phyloP scores from a whole-genome alignment of 2,113 vertebrate species.

The Bos javanicus region DNA sequence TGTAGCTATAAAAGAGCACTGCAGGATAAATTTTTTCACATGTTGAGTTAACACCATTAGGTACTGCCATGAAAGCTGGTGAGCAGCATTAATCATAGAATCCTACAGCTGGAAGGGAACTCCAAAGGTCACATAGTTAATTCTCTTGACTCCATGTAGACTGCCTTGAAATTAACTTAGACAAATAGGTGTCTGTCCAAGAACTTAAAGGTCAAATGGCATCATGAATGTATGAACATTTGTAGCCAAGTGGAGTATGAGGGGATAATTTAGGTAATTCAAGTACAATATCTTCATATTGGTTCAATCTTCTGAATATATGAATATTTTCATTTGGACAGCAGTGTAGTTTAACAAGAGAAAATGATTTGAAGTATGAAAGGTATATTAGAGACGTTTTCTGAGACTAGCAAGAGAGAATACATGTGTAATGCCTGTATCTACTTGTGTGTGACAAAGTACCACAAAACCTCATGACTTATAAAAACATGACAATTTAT shows the following conservation, averaged over 20 bases:
- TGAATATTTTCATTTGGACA: neutral
- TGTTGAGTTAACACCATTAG: conserved; percentile 43
- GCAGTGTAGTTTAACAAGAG: neutral
- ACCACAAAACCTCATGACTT: neutral
- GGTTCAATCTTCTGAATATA: neutral
- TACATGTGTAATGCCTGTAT: neutral
- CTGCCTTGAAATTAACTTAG: conserved; percentile 58
- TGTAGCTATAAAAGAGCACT: neutral
- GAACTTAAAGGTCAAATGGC: conserved; percentile 49
- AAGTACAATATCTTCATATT: neutral
- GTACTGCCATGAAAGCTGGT: conserved; percentile 19
- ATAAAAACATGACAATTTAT: neutral
- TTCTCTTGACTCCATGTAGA: conserved; percentile 42
- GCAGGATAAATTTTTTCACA: conserved; percentile 17
- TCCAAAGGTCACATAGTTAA: conserved; percentile 66
- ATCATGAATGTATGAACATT: conserved; percentile 17
- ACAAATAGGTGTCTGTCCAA: conserved; percentile 48
- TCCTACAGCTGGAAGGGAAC: conserved; percentile 45
- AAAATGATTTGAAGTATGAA: neutral
- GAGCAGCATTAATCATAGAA: conserved; percentile 52
- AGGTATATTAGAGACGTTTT: neutral
- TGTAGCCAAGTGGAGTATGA: neutral
- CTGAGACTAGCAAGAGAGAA: neutral
- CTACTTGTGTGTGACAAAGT: neutral
- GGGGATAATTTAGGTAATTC: neutral